Base-by-base conservation (phyloP, 2,113 vertebrate species). In the Phoenicopterus ruber region DNA sequence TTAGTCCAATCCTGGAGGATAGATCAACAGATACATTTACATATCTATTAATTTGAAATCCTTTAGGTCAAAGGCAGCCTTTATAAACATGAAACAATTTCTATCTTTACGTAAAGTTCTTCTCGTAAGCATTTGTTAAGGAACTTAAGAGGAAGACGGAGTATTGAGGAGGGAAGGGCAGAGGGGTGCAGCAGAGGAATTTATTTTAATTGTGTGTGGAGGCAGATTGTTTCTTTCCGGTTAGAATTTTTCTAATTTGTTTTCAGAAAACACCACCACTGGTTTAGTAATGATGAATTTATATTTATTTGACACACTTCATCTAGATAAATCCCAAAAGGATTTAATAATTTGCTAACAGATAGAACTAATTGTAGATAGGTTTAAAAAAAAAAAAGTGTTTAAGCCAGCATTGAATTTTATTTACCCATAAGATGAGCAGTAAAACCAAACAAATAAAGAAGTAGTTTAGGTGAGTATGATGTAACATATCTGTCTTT, bases 181-280 rank as follows among this genome's bases (percentile, higher is more conserved):
- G 67, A 62, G n/a, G 24, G 86, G 40, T 71, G 47, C 26, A 78
- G 62, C 13, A 17, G 36, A 86, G 22, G 34, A 73, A 70, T 58
- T 46, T 40, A 70, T 76, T 88, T 85, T 63, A 86, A 59, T 81
- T 50, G 36, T 72, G 11, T 6, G 0, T 62, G 47, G 58, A 86
- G 21, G 25, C 71, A 93, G 34, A 42, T 69, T 78, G 54, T 32
- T 94, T 92, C 44, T 92, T 92, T 90, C 50, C 59, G 42, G 72
- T 49, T 95, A 79, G 40, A 91, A 61, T 62, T 25, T 73, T 88
- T 93, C 52, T 61, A 74, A 93, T 91, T 95, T 95, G 25, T 78
- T 93, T 92, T 96, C 40, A 34, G 49, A 71, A 93, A 91, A 52
- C 24, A 57, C 34, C 22, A 88, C 9, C 22, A 78, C 42, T 71